phyloP scores from a whole-genome alignment of 1,140 invertebrate species.

The Laodelphax striatellus region DNA sequence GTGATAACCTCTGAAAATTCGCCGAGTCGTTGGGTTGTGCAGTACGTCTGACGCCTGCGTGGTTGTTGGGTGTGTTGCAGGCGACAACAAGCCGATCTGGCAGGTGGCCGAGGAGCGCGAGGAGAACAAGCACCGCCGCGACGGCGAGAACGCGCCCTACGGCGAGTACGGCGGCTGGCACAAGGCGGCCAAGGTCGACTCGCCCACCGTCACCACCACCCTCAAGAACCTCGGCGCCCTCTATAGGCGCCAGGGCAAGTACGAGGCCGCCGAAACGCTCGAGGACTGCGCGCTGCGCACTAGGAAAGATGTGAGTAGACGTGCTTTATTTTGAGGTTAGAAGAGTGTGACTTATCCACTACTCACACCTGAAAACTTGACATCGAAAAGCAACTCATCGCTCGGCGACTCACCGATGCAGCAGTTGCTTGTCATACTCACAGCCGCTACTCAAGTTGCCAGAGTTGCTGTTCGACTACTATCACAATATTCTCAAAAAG shows the following conservation, averaged over 20 bases:
- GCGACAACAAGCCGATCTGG: slow-evolving; percentile 99
- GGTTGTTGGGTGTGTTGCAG: slow-evolving; percentile 36
- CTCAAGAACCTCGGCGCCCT: slow-evolving; percentile 94
- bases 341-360: no score
- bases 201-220: slow-evolving; percentile 93
- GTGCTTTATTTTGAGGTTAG: no score
- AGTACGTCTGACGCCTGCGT: not conserved
- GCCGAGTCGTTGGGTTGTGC: slow-evolving; percentile 5
- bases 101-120: slow-evolving; percentile 97
- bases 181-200: slow-evolving; percentile 97
- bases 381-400: no score
- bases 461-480: no score
- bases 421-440: no score
- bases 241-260: slow-evolving; percentile 87
- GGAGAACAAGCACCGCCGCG: slow-evolving; percentile 83
- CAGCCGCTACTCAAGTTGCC: no score
- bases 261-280: slow-evolving; percentile 95
- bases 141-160: slow-evolving; percentile 81
- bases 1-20: slow-evolving; percentile 1
- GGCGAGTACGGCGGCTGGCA: slow-evolving; percentile 96
- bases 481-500: no score
- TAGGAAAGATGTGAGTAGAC: slow-evolving; percentile 67
- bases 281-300: slow-evolving; percentile 94
- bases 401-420: no score
- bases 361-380: no score